Base-by-base conservation (phyloP, 2,113 vertebrate species). In the Takifugu flavidus region DNA sequence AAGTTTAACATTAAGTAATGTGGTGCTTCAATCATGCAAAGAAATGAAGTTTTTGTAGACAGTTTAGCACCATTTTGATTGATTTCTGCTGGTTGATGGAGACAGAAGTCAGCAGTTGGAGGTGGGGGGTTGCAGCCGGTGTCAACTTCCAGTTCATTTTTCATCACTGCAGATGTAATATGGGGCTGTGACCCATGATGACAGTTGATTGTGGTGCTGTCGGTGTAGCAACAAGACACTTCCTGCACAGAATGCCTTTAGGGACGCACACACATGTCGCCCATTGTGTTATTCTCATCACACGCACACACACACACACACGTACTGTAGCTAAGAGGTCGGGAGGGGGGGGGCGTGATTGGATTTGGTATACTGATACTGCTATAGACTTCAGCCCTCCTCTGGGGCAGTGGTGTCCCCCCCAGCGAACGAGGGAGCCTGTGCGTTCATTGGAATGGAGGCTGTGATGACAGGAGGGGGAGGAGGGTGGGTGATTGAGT, bases 361-460 rank as follows among this genome's bases (percentile, higher is more conserved):
- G 29, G 29, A 6, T 31, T 31, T 31, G 29, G 29, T 31, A 31
- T 31, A 31, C 29, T 31, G 29, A 31, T 12, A 45, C 44, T 13
- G 44, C 44, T 45, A 12, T 31, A 31, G 29, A 4, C 29, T 31
- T 6, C 5, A 31, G 7, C 29, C 29, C 74, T 69, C 76, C 80
- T 76, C 62, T 64, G 49, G 81, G 84, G 84, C 83, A 74, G 70
- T 53, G 80, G 4, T 31, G 29, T 5, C 75, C 77, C 59, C 61
- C 68, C 65, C 57, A 43, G 60, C 81, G 76, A 83, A 85, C 75
- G 79, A 65, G 72, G 78, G 75, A 72, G 88, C 79, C 77, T 89
- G 87, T 89, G 86, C 87, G 87, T 90, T 89, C 88, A 89, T 82
- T 89, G 89, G 86, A 89, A 89, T 89, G 84, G 79, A 79, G 82